These are phyloP conservation scores for Saturnia japonica DNA, from an alignment of 2,888 invertebrate genomes.

Conservation along the genomic window DNA sequence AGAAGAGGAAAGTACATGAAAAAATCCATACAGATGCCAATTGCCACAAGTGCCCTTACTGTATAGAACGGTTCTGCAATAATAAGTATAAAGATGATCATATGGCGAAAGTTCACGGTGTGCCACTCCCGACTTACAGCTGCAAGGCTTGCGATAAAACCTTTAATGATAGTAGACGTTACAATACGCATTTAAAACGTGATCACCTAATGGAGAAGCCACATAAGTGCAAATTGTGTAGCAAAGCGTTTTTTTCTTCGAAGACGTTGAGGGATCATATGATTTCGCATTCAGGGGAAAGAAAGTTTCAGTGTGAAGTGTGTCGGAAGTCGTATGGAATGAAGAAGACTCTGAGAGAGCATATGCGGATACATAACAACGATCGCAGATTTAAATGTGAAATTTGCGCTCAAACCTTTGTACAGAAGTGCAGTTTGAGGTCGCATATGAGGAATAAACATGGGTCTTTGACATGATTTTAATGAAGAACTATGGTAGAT, in stretches of 20 bases:
- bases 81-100: slow-evolving; percentile 44
- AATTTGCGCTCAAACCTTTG: slow-evolving; percentile 43
- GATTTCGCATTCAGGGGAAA: slow-evolving; percentile 43
- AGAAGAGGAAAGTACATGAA: slow-evolving; percentile 58
- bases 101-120: slow-evolving; percentile 43
- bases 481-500: too few relatives aligned
- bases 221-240: slow-evolving; percentile 47
- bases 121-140: slow-evolving; percentile 28
- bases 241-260: slow-evolving; percentile 48
- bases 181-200: slow-evolving; percentile 43
- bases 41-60: slow-evolving; percentile 47
- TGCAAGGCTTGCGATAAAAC: slow-evolving; percentile 56
- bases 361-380: slow-evolving; percentile 50
- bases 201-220: slow-evolving; percentile 50
- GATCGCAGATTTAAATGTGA: slow-evolving; percentile 45
- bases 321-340: slow-evolving; percentile 48
- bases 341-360: slow-evolving; percentile 43
- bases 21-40: slow-evolving; percentile 32
- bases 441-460: slow-evolving; percentile 62
- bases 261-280: slow-evolving; percentile 41
- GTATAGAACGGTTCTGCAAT: slow-evolving; percentile 47
- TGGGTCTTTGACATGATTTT: slow-evolving; percentile 16
- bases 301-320: slow-evolving; percentile 44
- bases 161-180: slow-evolving; percentile 37
- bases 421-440: slow-evolving; percentile 58